Evolutionary conservation across 2,888 invertebrate genomes (phyloP).

Genomic region (Apocheima hispidaria): DNA sequence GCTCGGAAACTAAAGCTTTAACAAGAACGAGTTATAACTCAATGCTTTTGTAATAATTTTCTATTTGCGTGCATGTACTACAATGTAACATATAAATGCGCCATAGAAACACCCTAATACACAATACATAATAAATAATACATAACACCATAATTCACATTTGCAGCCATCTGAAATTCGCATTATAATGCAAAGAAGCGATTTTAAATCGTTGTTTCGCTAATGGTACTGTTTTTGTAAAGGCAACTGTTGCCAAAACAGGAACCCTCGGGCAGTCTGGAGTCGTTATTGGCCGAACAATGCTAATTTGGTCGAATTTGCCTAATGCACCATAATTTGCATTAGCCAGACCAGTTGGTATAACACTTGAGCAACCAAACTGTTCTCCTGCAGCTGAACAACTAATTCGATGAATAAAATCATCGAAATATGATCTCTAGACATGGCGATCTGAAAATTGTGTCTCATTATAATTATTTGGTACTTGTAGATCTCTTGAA

Average conservation of each 20-base stretch:
- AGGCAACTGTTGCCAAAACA: slow-evolving; percentile 48
- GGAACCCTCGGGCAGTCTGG: slow-evolving; percentile 52
- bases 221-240: slow-evolving; percentile 31
- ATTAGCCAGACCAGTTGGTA: slow-evolving; percentile 51
- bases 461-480: too few relatives aligned
- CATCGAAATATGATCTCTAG: too few relatives aligned
- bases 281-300: slow-evolving; percentile 64
- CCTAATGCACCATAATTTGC: slow-evolving; percentile 72
- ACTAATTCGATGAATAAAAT: not conserved
- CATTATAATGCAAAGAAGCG: slow-evolving; percentile 22
- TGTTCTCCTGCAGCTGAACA: slow-evolving; percentile 6
- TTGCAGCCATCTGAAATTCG: slow-evolving; percentile 10
- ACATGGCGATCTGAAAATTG: too few relatives aligned
- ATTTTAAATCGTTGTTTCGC: slow-evolving; percentile 26
- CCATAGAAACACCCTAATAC: too few relatives aligned
- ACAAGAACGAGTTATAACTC: too few relatives aligned
- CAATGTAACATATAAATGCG: slow-evolving; percentile 10
- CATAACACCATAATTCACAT: slow-evolving; percentile 12
- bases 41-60: not conserved
- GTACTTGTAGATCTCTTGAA: too few relatives aligned
- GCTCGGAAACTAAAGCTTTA: too few relatives aligned
- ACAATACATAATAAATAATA: too few relatives aligned
- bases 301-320: slow-evolving; percentile 73
- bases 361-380: slow-evolving; percentile 47
- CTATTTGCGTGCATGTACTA: slow-evolving; percentile 1